phyloP scores from a whole-genome alignment of 2,888 invertebrate species.

The Agrenia bidenticulata region DNA sequence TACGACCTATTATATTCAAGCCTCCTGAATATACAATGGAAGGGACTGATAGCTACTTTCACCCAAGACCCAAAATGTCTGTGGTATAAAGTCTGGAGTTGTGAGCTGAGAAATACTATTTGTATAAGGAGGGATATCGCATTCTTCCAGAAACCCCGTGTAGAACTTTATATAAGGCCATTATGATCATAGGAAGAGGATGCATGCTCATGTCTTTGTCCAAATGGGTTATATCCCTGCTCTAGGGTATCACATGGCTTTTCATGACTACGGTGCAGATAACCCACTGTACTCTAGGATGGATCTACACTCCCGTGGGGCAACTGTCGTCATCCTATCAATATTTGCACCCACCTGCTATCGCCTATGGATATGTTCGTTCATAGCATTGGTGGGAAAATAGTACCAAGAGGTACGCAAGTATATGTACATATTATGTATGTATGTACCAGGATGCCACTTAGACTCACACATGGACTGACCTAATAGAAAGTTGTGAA shows the following conservation, averaged over 20 bases:
- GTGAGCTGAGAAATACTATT: too few species aligned
- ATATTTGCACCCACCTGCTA: constrained; percentile 26
- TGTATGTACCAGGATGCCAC: not conserved
- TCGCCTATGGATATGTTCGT: not conserved
- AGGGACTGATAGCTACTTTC: not conserved
- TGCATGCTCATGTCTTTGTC: not conserved
- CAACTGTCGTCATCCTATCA: not conserved
- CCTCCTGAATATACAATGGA: not conserved
- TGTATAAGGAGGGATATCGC: too few species aligned
- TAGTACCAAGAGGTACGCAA: too few species aligned
- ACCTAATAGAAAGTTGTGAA: not conserved
- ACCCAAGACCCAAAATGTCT: too few species aligned
- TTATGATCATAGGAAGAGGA: constrained; percentile 1
- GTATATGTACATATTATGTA: too few species aligned
- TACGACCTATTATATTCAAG: constrained; percentile 2
- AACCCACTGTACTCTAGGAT: not conserved
- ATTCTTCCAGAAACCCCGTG: not conserved
- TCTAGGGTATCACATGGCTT: not conserved
- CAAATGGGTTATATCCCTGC: constrained; percentile 1
- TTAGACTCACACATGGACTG: not conserved
- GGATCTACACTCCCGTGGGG: not conserved
- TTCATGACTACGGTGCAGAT: not conserved
- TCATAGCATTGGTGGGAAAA: too few species aligned
- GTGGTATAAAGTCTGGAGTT: too few species aligned
- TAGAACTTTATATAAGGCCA: not conserved